Evolutionary conservation across 2,113 vertebrate species (phyloP).

Genomic region (Tenebrosternarchus preto): DNA sequence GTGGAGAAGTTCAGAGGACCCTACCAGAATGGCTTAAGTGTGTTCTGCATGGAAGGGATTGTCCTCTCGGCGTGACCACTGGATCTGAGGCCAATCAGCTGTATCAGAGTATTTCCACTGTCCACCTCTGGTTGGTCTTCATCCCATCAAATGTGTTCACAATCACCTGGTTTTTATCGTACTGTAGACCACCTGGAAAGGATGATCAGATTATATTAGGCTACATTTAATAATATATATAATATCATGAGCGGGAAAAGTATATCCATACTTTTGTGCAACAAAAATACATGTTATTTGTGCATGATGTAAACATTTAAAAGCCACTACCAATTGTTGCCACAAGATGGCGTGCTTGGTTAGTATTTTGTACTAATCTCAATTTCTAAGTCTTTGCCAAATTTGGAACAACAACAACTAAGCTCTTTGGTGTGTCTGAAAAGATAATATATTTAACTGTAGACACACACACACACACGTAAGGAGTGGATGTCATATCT

Average conservation of each 20-base stretch:
- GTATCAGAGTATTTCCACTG: slow-evolving; percentile 79
- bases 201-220: neutral
- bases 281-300: neutral
- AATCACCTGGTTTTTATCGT: slow-evolving; percentile 86
- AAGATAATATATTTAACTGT: too few species aligned
- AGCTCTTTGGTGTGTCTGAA: too few species aligned
- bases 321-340: neutral
- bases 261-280: neutral
- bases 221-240: neutral
- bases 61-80: neutral
- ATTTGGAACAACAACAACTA: neutral
- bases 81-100: neutral
- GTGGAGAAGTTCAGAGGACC: slow-evolving; percentile 21
- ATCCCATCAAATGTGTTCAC: slow-evolving; percentile 79
- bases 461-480: too few species aligned
- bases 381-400: neutral
- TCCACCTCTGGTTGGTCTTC: slow-evolving; percentile 84
- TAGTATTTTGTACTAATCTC: neutral
- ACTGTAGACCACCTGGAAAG: slow-evolving; percentile 84
- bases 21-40: neutral
- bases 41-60: too few species aligned
- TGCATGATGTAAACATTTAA: neutral
- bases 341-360: neutral
- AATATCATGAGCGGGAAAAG: too few species aligned
- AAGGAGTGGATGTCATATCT: neutral